phyloP scores from a whole-genome alignment of 1,140 invertebrate species.

The Bombus superbus region DNA sequence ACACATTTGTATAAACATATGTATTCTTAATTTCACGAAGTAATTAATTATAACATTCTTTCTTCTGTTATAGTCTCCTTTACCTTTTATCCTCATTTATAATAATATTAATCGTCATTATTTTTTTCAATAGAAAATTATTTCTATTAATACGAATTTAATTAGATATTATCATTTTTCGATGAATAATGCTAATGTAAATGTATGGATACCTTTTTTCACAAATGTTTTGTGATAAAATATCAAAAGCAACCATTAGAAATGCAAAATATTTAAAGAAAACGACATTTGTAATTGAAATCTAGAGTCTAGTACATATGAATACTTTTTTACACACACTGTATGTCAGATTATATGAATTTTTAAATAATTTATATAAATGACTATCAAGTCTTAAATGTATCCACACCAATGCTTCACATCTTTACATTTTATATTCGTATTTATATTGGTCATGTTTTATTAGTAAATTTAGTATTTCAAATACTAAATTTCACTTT shows the following conservation, averaged over 20 bases:
- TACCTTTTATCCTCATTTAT: neutral
- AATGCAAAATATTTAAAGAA: too few species aligned
- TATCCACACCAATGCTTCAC: neutral
- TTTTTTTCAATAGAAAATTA: neutral
- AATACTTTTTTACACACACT: too few species aligned
- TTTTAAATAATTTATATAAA: neutral
- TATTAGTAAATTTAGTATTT: conserved; percentile 7
- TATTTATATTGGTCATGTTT: neutral
- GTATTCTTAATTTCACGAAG: neutral
- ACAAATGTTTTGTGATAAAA: too few species aligned
- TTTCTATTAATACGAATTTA: too few species aligned
- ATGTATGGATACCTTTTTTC: too few species aligned
- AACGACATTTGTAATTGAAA: too few species aligned
- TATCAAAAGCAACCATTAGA: too few species aligned
- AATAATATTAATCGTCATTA: neutral
- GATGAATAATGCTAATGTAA: too few species aligned
- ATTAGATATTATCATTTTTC: too few species aligned
- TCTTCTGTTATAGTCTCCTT: neutral
- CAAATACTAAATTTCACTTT: conserved; percentile 1
- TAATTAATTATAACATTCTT: neutral
- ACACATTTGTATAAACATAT: too few species aligned
- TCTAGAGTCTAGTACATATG: neutral
- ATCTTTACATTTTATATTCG: neutral
- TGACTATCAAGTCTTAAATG: neutral
- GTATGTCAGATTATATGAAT: too few species aligned